Conservation (phyloP, 2,888 invertebrate species). For the Machimus atricapillus region DNA sequence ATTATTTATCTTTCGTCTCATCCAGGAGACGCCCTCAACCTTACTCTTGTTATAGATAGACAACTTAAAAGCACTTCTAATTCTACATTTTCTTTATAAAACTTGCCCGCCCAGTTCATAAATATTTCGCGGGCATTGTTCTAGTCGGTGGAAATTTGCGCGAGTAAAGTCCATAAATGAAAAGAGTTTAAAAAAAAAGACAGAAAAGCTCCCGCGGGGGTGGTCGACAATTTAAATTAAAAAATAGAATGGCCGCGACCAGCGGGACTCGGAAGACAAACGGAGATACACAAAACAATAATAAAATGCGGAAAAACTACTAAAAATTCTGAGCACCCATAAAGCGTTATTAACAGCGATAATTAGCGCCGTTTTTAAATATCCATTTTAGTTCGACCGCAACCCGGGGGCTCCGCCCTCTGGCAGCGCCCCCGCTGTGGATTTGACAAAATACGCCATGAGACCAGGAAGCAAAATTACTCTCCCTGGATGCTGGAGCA, state of each 20-base stretch:
- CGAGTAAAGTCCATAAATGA: not conserved
- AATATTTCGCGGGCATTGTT: conserved; percentile 42
- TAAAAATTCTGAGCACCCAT: conserved; percentile 39
- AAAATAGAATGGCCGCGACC: not conserved
- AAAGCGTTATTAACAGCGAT: conserved; percentile 38
- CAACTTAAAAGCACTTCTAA: not conserved
- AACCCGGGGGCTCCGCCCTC: not conserved
- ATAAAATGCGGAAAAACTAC: conserved; percentile 39
- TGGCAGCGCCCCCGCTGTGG: not conserved
- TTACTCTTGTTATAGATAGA: too few relatives aligned
- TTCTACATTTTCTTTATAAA: conserved; percentile 40
- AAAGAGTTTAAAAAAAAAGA: not conserved
- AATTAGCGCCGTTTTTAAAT: conserved; percentile 37
- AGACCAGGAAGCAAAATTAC: not conserved
- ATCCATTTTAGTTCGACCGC: conserved; percentile 20
- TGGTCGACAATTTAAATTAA: conserved; percentile 9
- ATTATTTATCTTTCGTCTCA: not conserved
- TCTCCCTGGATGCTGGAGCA: not conserved
- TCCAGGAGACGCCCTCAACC: not conserved
- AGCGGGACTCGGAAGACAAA: not conserved
- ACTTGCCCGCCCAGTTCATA: conserved; percentile 41
- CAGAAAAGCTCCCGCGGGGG: not conserved
- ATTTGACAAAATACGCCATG: not conserved
- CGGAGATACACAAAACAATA: conserved; percentile 13
- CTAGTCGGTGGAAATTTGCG: conserved; percentile 38